phyloP scores from a whole-genome alignment of 2,888 invertebrate species.

The Zelleria hepariella region DNA sequence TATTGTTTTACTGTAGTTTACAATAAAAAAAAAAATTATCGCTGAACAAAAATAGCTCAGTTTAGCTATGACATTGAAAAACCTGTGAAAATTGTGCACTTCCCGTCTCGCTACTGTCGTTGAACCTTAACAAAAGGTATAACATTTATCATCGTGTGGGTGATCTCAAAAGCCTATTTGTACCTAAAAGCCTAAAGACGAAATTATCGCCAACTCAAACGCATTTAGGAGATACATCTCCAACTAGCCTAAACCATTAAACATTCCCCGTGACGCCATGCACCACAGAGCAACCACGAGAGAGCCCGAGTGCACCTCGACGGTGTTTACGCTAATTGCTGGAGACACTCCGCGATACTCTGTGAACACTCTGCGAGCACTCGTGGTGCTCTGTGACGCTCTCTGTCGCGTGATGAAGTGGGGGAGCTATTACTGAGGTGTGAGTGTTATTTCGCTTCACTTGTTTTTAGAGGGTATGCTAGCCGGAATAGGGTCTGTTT shows the following conservation, averaged over 20 bases:
- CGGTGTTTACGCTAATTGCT: slow-evolving; percentile 60
- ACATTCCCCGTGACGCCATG: background rate
- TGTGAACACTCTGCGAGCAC: background rate
- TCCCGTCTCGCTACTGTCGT: too few species aligned
- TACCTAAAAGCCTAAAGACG: background rate
- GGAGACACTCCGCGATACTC: slow-evolving; percentile 27
- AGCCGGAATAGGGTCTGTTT: background rate
- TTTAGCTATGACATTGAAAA: too few species aligned
- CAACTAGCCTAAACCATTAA: background rate
- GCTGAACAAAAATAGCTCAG: too few species aligned
- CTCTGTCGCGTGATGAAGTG: background rate
- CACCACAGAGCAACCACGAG: background rate
- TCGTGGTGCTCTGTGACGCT: background rate
- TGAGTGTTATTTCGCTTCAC: background rate
- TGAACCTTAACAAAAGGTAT: too few species aligned
- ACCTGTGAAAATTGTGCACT: too few species aligned
- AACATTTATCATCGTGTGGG: background rate
- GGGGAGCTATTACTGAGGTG: background rate
- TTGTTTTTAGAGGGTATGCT: background rate
- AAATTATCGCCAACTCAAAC: background rate
- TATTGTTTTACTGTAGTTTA: too few species aligned
- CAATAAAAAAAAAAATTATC: too few species aligned
- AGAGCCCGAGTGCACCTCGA: background rate
- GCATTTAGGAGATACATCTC: background rate
- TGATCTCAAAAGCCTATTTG: background rate